These are phyloP conservation scores for Halotydeus destructor DNA, from an alignment of 1,140 invertebrate genomes.

Conservation along the genomic window DNA sequence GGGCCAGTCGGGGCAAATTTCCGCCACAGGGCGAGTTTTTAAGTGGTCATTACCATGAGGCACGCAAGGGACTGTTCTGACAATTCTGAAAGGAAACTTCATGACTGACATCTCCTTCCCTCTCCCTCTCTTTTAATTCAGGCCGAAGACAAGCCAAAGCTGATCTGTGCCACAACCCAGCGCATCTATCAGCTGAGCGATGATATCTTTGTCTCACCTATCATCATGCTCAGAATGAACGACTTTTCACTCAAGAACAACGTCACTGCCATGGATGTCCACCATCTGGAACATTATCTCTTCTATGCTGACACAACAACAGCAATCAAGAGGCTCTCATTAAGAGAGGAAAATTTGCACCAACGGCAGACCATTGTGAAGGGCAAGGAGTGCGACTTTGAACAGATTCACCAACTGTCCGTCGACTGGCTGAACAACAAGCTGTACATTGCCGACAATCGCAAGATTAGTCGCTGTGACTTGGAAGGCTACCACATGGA, in stretches of 20 bases:
- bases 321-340: constrained; percentile 13
- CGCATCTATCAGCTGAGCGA: background rate
- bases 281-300: constrained; percentile 41
- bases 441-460: constrained; percentile 44
- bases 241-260: constrained; percentile 5
- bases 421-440: constrained; percentile 69
- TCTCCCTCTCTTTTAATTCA: too few species aligned
- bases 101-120: too few species aligned
- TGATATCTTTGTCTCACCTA: too few species aligned
- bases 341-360: constrained; percentile 14
- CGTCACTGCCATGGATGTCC: constrained; percentile 43
- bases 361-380: constrained; percentile 27
- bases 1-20: too few species aligned
- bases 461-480: constrained; percentile 41
- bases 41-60: too few species aligned
- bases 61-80: background rate
- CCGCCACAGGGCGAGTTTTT: too few species aligned
- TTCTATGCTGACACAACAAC: constrained; percentile 45
- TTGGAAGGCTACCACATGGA: constrained; percentile 41
- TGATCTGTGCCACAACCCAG: background rate
- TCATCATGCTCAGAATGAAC: constrained; percentile 4
- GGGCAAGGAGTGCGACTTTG: constrained; percentile 31
- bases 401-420: constrained; percentile 40
- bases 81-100: background rate
- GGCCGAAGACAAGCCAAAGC: background rate